Evolutionary conservation across 2,113 vertebrate genomes (phyloP).

Genomic region (Recurvirostra avosetta): DNA sequence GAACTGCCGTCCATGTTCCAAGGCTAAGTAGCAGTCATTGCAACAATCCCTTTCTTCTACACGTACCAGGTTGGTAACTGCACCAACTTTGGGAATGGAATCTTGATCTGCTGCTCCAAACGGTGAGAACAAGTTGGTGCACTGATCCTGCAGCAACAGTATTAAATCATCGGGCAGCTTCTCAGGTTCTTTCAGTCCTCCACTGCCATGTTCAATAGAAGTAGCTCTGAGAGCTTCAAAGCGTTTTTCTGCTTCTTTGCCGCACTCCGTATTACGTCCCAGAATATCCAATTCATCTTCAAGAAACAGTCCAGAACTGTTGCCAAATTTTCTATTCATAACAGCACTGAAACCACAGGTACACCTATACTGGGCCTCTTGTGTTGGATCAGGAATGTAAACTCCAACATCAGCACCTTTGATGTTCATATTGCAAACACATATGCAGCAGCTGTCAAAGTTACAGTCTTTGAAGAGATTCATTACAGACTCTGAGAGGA

Average conservation of each 20-base stretch:
- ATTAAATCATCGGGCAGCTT: constrained; percentile 90
- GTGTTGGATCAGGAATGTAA: constrained; percentile 90
- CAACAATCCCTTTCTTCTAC: constrained; percentile 94
- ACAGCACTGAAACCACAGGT: constrained; percentile 97
- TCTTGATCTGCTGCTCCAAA: constrained; percentile 85
- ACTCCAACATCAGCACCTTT: constrained; percentile 96
- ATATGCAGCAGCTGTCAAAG: constrained; percentile 99
- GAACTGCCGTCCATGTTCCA: constrained; percentile 97
- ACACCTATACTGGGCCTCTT: constrained; percentile 90
- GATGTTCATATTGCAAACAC: constrained; percentile 98
- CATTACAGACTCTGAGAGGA: constrained; percentile 97
- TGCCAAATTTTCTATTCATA: constrained; percentile 95
- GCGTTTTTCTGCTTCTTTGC: constrained; percentile 91
- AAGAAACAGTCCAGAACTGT: constrained; percentile 93
- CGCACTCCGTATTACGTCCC: constrained; percentile 89
- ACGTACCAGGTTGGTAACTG: constrained; percentile 76
- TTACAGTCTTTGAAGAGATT: constrained; percentile 99
- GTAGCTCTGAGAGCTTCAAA: constrained; percentile 88
- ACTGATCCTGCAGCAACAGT: constrained; percentile 93
- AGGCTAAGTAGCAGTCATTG: constrained; percentile 95
- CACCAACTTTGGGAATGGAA: constrained; percentile 72
- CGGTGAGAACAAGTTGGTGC: constrained; percentile 94
- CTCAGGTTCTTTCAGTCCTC: constrained; percentile 82
- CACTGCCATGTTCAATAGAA: constrained; percentile 78
- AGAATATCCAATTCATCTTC: constrained; percentile 98